Evolutionary conservation across 2,888 invertebrate species (phyloP), one percentile per base, ranked within the genome.

Genomic region (Galerucella pusilla): DNA sequence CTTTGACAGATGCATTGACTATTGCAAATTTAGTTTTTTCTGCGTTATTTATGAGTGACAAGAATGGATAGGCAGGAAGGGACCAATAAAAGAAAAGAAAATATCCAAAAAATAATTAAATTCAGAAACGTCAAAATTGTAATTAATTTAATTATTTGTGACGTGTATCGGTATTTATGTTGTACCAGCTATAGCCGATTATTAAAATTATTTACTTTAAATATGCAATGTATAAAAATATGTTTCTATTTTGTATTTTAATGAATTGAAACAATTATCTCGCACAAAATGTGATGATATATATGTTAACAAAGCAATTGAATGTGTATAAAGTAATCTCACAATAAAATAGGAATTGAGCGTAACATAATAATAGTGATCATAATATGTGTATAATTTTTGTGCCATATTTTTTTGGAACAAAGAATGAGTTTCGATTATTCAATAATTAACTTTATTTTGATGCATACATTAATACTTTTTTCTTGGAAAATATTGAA

Each of bases 341-440:
- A 76, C 68, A 72, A 73, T 74, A 74, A 71, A 66, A 20, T 75
- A 73, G 77, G 77, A 77, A 77, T 77, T 77, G 77, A 71, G 66
- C 65, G 20, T 73, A 57, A 20, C 69, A 49, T 73, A 65, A 68
- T 68, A 57, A 66, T 74, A 64, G 57, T 42, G 65, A 42, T 71
- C 65, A 57, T 73, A 68, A n/a, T n/a, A n/a, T n/a, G n/a, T 72
- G 54, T 73, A 68, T 72, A 71, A 57, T 70, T 75, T 74, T 65
- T 75, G 78, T 79, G 78, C 78, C 78, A 79, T 79, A 74, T 77
- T 75, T 54, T 14, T 49, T 67, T 54, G 65, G 73, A 65, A 59
- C 49, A 61, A 79, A 79, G 79, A 79, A 77, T 79, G 77, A 79
- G 74, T 79, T 79, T 77, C 7, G 35, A 42, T 42, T 73, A 35